Evolutionary conservation across 2,113 vertebrate species (phyloP).

Genomic region (Phyllostomus hastatus): DNA sequence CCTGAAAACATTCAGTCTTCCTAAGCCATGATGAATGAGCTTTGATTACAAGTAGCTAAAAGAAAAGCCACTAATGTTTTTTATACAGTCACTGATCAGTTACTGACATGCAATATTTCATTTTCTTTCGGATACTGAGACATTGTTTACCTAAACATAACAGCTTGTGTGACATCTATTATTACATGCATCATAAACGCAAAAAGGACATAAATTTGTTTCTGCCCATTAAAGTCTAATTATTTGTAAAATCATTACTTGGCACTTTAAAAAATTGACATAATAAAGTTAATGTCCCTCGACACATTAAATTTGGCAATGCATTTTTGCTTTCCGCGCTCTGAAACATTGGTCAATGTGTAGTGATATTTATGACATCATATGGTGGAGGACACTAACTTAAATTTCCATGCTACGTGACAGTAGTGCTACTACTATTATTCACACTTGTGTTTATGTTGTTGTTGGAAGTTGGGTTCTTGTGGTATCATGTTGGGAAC

Average conservation of each 20-base stretch:
- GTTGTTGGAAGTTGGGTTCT: too few species aligned
- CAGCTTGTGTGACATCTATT: conserved; percentile 78
- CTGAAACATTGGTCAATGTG: conserved; percentile 60
- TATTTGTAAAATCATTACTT: conserved; percentile 85
- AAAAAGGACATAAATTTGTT: conserved; percentile 79
- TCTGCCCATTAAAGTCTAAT: conserved; percentile 83
- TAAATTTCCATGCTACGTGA: not conserved
- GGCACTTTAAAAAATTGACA: conserved; percentile 82
- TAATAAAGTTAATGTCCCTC: conserved; percentile 79
- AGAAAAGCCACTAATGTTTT: conserved; percentile 81
- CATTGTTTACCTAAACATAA: conserved; percentile 80
- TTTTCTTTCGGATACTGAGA: conserved; percentile 77
- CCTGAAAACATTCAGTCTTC: conserved; percentile 76
- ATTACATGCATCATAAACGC: conserved; percentile 79
- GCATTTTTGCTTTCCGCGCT: conserved; percentile 70
- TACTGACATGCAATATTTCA: conserved; percentile 83
- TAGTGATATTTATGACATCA: conserved; percentile 70
- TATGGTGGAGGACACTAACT: not conserved
- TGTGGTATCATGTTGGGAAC: too few species aligned
- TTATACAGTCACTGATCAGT: conserved; percentile 83
- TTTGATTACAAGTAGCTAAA: conserved; percentile 79
- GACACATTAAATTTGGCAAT: conserved; percentile 73
- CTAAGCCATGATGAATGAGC: conserved; percentile 77
- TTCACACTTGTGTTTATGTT: not conserved
- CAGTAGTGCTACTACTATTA: not conserved